A percentile compares a stretch with the other conserved stretches of the same genome.
Evolutionary conservation across 1,140 invertebrate genomes (phyloP).

Genomic region (Agrypnia vestita): DNA sequence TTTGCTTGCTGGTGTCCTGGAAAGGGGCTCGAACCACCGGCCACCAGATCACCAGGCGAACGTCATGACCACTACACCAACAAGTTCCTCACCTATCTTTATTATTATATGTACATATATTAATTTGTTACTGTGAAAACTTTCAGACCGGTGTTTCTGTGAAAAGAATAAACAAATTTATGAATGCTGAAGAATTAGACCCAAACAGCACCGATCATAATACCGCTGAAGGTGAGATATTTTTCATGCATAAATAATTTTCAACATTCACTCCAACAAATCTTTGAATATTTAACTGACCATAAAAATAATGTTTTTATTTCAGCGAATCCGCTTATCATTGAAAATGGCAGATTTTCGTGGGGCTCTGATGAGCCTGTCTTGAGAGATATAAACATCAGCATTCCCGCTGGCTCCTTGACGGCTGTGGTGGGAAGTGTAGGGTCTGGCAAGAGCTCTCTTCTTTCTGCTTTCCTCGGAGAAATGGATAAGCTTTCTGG

Average conservation of each 20-base stretch:
- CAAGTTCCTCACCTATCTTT: too few species aligned
- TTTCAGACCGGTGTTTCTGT: constrained; percentile 84
- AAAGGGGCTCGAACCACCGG: too few species aligned
- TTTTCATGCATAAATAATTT: background rate
- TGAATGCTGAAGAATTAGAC: constrained; percentile 90
- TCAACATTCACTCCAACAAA: background rate
- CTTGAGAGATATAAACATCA: constrained; percentile 83
- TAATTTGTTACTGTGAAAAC: constrained; percentile 25
- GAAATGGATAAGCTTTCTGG: constrained; percentile 92
- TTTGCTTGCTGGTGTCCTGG: too few species aligned
- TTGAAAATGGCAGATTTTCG: constrained; percentile 85
- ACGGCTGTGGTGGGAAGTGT: constrained; percentile 92
- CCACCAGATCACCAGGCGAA: too few species aligned
- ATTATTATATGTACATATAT: constrained; percentile 40
- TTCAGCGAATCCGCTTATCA: constrained; percentile 80
- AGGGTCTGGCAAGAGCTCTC: constrained; percentile 92
- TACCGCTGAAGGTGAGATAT: constrained; percentile 78
- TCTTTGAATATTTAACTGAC: background rate
- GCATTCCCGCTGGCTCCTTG: constrained; percentile 78
- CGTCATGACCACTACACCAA: too few species aligned
- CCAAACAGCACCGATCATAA: constrained; percentile 84
- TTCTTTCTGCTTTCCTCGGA: constrained; percentile 89
- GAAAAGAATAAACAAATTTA: constrained; percentile 90
- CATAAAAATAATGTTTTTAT: constrained; percentile 46
- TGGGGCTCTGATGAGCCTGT: constrained; percentile 80